Conservation (phyloP, 2,113 vertebrate species). For the Pterophyllum scalare region DNA sequence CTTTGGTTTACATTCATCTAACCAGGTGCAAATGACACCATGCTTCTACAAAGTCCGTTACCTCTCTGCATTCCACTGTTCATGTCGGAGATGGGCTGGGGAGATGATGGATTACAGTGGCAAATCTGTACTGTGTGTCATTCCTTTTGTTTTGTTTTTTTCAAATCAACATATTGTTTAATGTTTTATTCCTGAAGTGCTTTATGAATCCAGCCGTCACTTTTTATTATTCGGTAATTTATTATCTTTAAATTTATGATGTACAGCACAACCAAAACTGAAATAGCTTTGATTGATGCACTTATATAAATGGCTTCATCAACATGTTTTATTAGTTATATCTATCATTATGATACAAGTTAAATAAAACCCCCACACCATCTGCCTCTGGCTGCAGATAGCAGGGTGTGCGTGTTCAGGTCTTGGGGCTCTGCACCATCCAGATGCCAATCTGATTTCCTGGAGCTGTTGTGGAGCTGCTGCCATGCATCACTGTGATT, state of each 20-base stretch:
- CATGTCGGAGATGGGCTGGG: background rate
- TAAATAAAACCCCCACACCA: slow-evolving; percentile 1
- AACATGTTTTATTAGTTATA: slow-evolving; percentile 7
- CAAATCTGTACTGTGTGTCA: background rate
- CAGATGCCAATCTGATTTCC: slow-evolving; percentile 6
- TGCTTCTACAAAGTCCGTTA: background rate
- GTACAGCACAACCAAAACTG: slow-evolving; percentile 3
- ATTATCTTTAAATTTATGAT: background rate
- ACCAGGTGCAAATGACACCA: background rate
- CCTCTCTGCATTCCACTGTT: background rate
- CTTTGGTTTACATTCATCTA: background rate
- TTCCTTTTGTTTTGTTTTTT: background rate
- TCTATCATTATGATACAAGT: background rate
- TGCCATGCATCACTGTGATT: slow-evolving; percentile 17
- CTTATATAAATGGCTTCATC: slow-evolving; percentile 3
- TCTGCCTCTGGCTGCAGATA: slow-evolving; percentile 10
- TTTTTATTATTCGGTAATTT: background rate
- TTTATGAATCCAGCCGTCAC: background rate
- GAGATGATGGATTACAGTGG: background rate
- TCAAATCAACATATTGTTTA: background rate
- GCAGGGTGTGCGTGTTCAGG: background rate
- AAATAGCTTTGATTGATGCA: slow-evolving; percentile 7
- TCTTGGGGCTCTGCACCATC: background rate
- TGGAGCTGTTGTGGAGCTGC: background rate
- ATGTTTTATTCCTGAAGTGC: background rate